These are phyloP conservation scores for Aselliscus stoliczkanus DNA, from an alignment of 2,797 vertebrate species.

Conservation along the genomic window DNA sequence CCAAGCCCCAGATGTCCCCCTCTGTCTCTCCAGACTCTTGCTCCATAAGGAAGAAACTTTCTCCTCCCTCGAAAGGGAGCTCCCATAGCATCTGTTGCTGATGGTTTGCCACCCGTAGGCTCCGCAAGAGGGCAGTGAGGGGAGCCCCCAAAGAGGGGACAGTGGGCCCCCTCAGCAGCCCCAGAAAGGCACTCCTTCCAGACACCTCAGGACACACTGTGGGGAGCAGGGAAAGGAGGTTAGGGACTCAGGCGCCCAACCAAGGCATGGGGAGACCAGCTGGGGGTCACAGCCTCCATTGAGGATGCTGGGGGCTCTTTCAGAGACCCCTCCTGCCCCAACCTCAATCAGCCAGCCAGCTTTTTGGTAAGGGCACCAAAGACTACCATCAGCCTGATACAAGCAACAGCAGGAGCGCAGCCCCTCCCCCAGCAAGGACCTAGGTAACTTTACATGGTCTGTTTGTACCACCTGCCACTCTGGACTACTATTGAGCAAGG, in stretches of 20 bases:
- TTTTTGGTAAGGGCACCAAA: background rate
- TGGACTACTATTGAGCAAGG: background rate
- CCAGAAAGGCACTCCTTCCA: background rate
- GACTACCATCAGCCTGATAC: background rate
- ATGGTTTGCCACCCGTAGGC: background rate
- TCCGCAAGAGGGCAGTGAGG: background rate
- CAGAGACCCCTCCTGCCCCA: background rate
- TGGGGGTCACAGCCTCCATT: background rate
- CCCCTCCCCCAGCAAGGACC: background rate
- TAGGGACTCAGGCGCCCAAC: background rate
- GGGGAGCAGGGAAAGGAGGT: background rate
- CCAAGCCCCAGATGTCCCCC: slow-evolving; percentile 28
- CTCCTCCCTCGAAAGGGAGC: background rate
- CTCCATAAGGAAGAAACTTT: background rate
- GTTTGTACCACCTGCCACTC: background rate
- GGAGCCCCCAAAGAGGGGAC: background rate
- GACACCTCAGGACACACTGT: background rate
- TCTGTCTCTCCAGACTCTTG: slow-evolving; percentile 37
- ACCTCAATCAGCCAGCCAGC: background rate
- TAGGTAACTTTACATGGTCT: background rate
- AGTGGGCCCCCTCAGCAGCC: background rate
- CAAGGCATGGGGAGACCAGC: background rate
- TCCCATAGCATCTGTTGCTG: background rate
- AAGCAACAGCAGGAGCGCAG: background rate
- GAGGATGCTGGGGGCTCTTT: background rate